These are phyloP conservation scores for Trichoplax adhaerens DNA, from an alignment of 37 sponge, comb jelly and placozoan species.

Conservation along the genomic window DNA sequence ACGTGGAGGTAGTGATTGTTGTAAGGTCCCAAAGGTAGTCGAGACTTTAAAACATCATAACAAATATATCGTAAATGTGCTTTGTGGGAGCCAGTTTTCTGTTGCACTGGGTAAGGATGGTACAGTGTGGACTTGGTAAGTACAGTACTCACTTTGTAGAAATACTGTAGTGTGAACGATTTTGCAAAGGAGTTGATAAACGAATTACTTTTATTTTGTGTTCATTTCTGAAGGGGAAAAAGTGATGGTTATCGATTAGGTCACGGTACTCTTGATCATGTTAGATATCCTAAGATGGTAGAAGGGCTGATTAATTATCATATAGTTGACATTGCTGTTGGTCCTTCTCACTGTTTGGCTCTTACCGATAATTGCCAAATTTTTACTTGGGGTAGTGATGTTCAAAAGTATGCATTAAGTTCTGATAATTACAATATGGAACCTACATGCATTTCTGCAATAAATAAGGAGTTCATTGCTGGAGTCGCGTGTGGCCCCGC, in stretches of 20 bases:
- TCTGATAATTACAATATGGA: not conserved
- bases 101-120: slow-evolving; percentile 58
- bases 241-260: slow-evolving; percentile 49
- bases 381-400: slow-evolving; percentile 69
- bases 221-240: slow-evolving; percentile 40
- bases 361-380: slow-evolving; percentile 47
- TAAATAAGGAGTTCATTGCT: not conserved
- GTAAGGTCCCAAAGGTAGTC: slow-evolving; percentile 29
- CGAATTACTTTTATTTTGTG: not conserved
- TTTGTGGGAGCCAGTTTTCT: slow-evolving; percentile 60
- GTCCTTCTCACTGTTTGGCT: slow-evolving; percentile 30
- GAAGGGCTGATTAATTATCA: slow-evolving; percentile 18
- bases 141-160: slow-evolving; percentile 7
- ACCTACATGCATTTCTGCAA: not conserved
- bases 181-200: not conserved
- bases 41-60: slow-evolving; percentile 4
- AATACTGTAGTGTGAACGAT: not conserved
- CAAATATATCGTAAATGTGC: slow-evolving; percentile 21
- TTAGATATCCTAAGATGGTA: slow-evolving; percentile 27
- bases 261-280: slow-evolving; percentile 34
- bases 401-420: slow-evolving; percentile 24
- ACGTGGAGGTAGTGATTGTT: slow-evolving; percentile 26
- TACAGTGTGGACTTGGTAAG: slow-evolving; percentile 55
- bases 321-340: slow-evolving; percentile 37
- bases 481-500: slow-evolving; percentile 13